These are phyloP conservation scores for Spea bombifrons DNA, from an alignment of 2,113 vertebrate species.

Conservation along the genomic window DNA sequence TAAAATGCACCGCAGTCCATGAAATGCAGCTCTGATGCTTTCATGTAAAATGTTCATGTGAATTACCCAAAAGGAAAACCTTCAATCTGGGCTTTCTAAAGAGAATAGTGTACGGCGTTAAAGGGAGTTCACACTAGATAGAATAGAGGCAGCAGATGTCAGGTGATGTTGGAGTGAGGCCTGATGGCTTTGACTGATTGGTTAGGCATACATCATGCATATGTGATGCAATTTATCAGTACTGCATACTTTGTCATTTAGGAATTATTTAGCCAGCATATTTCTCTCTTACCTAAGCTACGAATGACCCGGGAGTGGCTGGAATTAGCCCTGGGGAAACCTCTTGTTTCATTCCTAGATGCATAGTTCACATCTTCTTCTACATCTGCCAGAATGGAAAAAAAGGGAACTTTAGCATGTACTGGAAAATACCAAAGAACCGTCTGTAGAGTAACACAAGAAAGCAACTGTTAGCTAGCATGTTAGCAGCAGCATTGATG, in stretches of 20 bases:
- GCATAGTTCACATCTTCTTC: constrained; percentile 5
- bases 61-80: too few relatives aligned
- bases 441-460: too few relatives aligned
- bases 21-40: too few relatives aligned
- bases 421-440: background rate
- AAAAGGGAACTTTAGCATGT: background rate
- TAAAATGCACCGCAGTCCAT: too few relatives aligned
- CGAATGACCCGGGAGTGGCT: constrained; percentile 43
- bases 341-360: constrained; percentile 23
- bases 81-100: too few relatives aligned
- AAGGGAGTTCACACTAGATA: too few relatives aligned
- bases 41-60: too few relatives aligned
- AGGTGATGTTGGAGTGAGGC: background rate
- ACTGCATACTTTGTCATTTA: background rate
- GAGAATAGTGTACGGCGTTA: too few relatives aligned
- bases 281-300: constrained; percentile 30
- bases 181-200: background rate
- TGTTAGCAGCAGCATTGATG: too few relatives aligned
- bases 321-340: constrained; percentile 23
- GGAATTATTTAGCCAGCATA: background rate
- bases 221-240: background rate
- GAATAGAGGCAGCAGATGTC: too few relatives aligned
- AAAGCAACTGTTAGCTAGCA: too few relatives aligned
- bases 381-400: constrained; percentile 8
- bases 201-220: background rate